Conservation (phyloP, 2,113 vertebrate genomes). For the Pheucticus melanocephalus region DNA sequence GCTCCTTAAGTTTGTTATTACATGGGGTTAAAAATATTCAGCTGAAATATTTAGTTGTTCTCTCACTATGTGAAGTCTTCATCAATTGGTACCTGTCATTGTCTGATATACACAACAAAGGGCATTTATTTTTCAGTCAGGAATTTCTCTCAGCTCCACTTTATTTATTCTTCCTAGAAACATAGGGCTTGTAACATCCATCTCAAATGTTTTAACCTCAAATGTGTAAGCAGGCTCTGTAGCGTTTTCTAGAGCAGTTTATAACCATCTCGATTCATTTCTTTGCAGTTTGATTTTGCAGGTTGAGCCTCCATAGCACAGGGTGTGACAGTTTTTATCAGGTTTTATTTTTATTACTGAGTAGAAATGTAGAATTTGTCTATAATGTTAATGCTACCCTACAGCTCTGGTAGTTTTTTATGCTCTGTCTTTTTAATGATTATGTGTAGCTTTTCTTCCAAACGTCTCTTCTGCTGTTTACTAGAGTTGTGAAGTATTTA, state of each 20-base stretch:
- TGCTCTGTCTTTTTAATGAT: conserved; percentile 32
- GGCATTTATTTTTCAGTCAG: neutral
- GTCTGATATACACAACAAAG: neutral
- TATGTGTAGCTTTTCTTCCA: conserved; percentile 2
- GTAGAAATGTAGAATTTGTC: conserved; percentile 21
- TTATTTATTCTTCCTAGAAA: neutral
- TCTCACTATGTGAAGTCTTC: neutral
- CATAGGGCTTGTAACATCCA: neutral
- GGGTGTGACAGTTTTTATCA: conserved; percentile 49
- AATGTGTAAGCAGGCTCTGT: neutral
- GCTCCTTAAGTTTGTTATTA: neutral
- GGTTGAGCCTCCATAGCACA: conserved; percentile 13
- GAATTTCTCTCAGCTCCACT: neutral
- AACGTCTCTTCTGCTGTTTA: conserved; percentile 7
- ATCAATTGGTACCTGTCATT: neutral
- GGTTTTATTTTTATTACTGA: conserved; percentile 53
- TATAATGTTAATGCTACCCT: neutral
- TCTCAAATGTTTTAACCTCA: neutral
- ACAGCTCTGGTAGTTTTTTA: neutral
- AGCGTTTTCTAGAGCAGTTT: neutral
- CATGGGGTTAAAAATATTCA: neutral
- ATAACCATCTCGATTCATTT: conserved; percentile 15
- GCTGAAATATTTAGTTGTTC: neutral
- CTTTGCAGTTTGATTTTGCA: conserved; percentile 39
- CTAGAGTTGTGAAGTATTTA: conserved; percentile 11